Base-by-base conservation (phyloP, 2,113 vertebrate species). In the Macrotus californicus region DNA sequence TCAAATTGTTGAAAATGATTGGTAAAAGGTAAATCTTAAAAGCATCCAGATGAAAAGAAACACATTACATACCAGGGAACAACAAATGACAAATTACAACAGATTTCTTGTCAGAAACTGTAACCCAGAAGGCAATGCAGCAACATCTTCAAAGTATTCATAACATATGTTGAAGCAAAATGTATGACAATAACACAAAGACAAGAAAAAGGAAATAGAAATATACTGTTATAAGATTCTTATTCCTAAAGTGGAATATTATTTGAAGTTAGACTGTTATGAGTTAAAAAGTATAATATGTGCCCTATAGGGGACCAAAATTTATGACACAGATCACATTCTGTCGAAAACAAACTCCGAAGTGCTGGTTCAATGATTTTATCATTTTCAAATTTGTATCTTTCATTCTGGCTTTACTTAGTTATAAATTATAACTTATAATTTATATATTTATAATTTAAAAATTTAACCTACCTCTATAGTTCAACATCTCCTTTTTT, bases 401-500 rank as follows among this genome's bases (percentile, higher is more conserved):
- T 91, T 90, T 94, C 88, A 70, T 89, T 94, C 67, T 94, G 64
- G n/a, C 31, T 88, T 92, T 95, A 93, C 88, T 92, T 94, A 67
- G 61, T 80, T 86, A 75, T 34, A 77, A 90, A 83, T 95, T 90
- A 36, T 87, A 43, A 72, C 89, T 93, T 91, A 56, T n/a, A n/a
- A n/a, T n/a, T n/a, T n/a, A n/a, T n/a, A n/a, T n/a, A 90, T 86
- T 95, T 90, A 36, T 87, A 43, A 72, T 91, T 93, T 91, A 56
- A 94, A 94, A 92, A 31, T 95, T 34, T 97, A 96, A 96, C 90
- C 87, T 97, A 88, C 84, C 41, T 94, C 85, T 94, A 26, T 92
- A 69, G 92, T 91, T 94, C 95, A 70, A 91, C 93, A 93, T 94
- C 97, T 97, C 92, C 56, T 94, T 67, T 85, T 91, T 94, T 94